Base-by-base conservation (phyloP, 2,888 invertebrate species). In the Octonoba sinensis region DNA sequence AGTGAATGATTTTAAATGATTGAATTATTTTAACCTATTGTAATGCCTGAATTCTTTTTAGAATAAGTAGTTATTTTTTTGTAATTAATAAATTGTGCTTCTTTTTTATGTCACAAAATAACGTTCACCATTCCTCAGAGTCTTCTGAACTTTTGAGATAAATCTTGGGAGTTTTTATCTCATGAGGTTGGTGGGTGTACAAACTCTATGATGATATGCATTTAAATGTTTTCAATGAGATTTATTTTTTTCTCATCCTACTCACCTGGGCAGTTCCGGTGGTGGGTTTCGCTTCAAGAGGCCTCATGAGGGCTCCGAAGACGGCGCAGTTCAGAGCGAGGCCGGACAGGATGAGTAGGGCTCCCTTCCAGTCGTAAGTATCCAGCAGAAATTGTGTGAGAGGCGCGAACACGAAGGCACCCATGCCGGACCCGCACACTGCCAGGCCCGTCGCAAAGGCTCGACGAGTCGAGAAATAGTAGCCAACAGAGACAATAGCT, bases 401-500 rank as follows among this genome's bases (percentile, higher is more conserved):
- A 0, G 98, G 98, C 0, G 98, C 97, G 88, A 98, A 97, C 59
- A 95, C 93, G 89, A 98, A 97, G 1, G 97, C 97, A 62, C 98
- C 98, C 78, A 95, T 92, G 3, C 98, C 98, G 0, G 97, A 96
- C 8, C 98, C 98, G 88, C 97, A 97, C 0, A 97, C 97, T 0
- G 97, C 97, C 12, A 86, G 57, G 87, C 88, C 70, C 1, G 97
- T 98, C 65, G 98, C 98, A 85, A 98, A 90, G 12, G 97, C 96
- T 83, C 97, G 91, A 86, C 95, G 95, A 62, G 96, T 95, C 90
- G 98, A 97, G 90, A 99, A 99, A 90, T 98, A 98, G 90, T 97
- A 97, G 11, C 97, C 96, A 24, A 98, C 97, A 73, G 96, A 96
- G 12, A 98, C 97, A 56, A 99, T 97, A 1, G 98, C 97, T 0